Evolutionary conservation across 2,797 vertebrate species (phyloP), one percentile per base, ranked within the genome.

Genomic region (Sebastes flavidus): DNA sequence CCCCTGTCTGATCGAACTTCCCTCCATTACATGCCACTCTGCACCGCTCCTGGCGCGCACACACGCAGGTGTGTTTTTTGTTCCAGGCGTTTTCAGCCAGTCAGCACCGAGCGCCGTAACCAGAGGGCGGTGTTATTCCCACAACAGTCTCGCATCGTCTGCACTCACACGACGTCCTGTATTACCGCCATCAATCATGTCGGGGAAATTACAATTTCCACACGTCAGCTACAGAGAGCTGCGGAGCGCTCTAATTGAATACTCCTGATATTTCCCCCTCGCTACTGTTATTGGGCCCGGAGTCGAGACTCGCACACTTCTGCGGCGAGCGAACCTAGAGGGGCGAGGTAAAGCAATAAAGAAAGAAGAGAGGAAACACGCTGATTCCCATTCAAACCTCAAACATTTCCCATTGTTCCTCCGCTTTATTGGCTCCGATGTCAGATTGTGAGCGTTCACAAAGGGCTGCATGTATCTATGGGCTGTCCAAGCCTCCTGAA

Each of bases 111-210:
- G 81, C 84, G 6, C 75, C 77, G 61, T 81, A 90, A 87, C 87
- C 89, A 84, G 88, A 92, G 91, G 91, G 88, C 83, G 84, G 84
- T 78, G 72, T 85, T 92, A 88, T 90, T 92, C 93, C 91, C 92
- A 73, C 87, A 78, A 34, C 88, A 84, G 86, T 88, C 87, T 90
- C 78, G 86, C 90, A 83, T 85, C 86, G 87, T 85, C 93, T 86
- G 91, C 91, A 91, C 91, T 92, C 92, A 87, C 92, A 88, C 84
- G 82, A 88, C 88, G 89, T 87, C 85, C 80, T 81, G 90, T 94
- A 96, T 96, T 96, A 90, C 93, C 56, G 88, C 91, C 96, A 96
- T 96, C 95, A 95, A 96, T 96, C 95, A 96, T 95, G 91, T 93
- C 71, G 87, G 18, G 92, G 92, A 94, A 95, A 95, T 95, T 95